phyloP scores from a whole-genome alignment of 2,113 vertebrate species.

The Catharus minimus region DNA sequence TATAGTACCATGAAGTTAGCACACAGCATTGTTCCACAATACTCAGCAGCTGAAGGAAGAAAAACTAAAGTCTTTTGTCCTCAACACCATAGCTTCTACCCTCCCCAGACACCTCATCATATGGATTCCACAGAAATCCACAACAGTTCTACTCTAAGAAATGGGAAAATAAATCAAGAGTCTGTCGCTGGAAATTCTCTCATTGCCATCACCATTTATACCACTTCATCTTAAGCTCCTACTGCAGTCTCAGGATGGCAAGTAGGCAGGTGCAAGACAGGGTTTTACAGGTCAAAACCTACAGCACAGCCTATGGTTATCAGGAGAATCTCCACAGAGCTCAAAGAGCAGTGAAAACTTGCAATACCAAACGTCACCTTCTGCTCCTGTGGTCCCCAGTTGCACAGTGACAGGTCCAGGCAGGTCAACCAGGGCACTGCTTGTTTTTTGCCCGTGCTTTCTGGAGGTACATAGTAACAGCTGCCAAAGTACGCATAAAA shows the following conservation, averaged over 20 bases:
- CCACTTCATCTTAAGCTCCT: neutral
- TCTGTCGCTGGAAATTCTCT: neutral
- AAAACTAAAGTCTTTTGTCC: neutral
- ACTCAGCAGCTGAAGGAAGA: neutral
- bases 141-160: neutral
- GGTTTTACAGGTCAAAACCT: neutral
- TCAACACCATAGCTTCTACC: neutral
- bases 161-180: neutral
- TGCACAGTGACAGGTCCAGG: neutral
- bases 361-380: neutral
- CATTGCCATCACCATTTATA: neutral
- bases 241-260: neutral
- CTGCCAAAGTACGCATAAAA: neutral
- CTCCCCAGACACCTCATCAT: neutral
- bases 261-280: neutral
- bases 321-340: neutral
- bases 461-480: neutral
- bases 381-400: neutral
- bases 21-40: neutral
- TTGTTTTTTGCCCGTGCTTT: neutral
- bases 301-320: neutral
- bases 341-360: neutral
- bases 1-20: neutral
- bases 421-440: fast-evolving
- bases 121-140: neutral